Conservation (phyloP, 2,797 vertebrate species). For the Hirundo rustica region DNA sequence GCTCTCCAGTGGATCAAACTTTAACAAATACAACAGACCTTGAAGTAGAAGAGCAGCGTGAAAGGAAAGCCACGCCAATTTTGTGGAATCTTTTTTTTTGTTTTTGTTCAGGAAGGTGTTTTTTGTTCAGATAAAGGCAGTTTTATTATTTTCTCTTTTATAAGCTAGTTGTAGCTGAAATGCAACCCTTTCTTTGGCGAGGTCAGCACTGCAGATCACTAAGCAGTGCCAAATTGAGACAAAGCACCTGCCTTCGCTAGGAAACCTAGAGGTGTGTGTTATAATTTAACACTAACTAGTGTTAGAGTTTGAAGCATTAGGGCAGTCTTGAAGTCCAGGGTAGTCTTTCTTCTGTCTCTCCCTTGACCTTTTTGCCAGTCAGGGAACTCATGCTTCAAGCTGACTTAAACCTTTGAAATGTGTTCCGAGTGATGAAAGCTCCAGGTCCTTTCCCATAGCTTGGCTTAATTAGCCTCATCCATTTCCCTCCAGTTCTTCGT, state of each 20-base stretch:
- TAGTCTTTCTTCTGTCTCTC: neutral
- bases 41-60: neutral
- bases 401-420: neutral
- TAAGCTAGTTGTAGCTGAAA: neutral
- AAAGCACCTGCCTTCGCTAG: neutral
- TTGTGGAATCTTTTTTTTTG: neutral
- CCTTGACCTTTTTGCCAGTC: neutral
- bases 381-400: neutral
- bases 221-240: neutral
- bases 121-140: neutral
- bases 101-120: neutral
- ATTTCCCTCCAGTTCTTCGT: neutral
- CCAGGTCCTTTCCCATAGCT: neutral
- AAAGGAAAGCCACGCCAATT: neutral
- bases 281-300: neutral
- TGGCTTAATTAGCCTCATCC: neutral
- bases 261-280: neutral
- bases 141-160: neutral
- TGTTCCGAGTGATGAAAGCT: neutral
- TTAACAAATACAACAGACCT: neutral
- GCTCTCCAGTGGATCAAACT: neutral
- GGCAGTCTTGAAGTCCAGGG: neutral
- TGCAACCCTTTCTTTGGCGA: neutral
- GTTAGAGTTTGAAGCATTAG: neutral
- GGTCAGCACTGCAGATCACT: neutral